Base-by-base conservation (phyloP, 2,797 vertebrate species). In the Sebastes vulpes region DNA sequence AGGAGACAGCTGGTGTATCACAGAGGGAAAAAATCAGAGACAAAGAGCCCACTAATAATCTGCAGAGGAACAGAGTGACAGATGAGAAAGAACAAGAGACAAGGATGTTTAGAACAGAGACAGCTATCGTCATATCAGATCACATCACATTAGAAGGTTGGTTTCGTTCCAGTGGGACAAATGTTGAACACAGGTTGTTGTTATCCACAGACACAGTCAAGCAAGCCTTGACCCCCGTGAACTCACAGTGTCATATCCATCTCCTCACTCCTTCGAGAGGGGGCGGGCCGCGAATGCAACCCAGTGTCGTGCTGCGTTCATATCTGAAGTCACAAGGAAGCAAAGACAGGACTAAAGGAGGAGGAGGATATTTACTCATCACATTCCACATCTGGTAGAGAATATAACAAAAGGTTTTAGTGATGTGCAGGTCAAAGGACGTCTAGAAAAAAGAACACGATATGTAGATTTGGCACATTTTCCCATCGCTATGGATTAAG, bases 241-340 rank as follows among this genome's bases (percentile, higher is more conserved):
- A 67, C 82, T 48, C 25, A 1, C 54, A 6, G 70, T 79, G 81
- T 88, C 85, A 68, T 65, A 67, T 83, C 75, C 76, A 82, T 84
- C 77, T 83, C 77, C 77, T 88, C 86, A 81, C 67, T 77, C 56
- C 71, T 77, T 68, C 7, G 42, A 65, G 72, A 65, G 72, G 76
- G 31, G 21, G 63, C 35, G 64, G 76, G 82, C 83, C 78, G 87
- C 82, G 72, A 85, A 76, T 69, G 42, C 57, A 79, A 35, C 72
- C 12, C 66, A n/a, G 59, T 18, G 64, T 65, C 64, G 50, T 25
- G 26, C 26, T 70, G 28, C 9, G 5, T 60, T 64, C 46, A 42
- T 20, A 52, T 79, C 69, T 76, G 60, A 59, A 70, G 25, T 64
- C 73, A 76, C 67, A 65, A 38, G 70, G 54, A 23, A 71, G 57